Conservation (phyloP, 1,140 invertebrate genomes). For the Thaumetopoea pityocampa region DNA sequence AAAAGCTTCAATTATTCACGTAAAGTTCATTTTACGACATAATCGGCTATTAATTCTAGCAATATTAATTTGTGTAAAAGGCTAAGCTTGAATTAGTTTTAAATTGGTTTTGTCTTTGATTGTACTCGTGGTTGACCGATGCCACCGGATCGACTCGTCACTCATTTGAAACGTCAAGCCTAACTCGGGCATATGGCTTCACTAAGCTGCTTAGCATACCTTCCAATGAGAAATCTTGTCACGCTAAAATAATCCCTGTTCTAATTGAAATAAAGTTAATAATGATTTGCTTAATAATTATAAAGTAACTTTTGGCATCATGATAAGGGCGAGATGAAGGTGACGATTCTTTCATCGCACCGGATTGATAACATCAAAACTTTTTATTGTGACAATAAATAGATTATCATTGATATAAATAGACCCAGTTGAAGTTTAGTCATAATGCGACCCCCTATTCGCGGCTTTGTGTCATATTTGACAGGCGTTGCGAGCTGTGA, state of each 20-base stretch:
- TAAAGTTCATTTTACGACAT: too few relatives aligned
- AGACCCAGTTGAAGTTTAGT: conserved; percentile 60
- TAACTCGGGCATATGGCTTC: conserved; percentile 47
- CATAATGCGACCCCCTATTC: conserved; percentile 61
- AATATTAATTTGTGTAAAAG: too few relatives aligned
- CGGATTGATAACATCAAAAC: conserved; percentile 66
- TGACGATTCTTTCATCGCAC: conserved; percentile 69
- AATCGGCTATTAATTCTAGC: too few relatives aligned
- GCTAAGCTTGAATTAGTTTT: conserved; percentile 13
- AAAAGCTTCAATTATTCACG: too few relatives aligned
- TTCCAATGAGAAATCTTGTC: conserved; percentile 22
- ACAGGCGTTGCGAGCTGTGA: conserved; percentile 71
- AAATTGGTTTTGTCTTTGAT: conserved; percentile 23
- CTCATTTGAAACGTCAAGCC: conserved; percentile 58
- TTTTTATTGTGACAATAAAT: conserved; percentile 73
- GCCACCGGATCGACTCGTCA: conserved; percentile 46
- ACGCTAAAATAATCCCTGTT: conserved; percentile 34
- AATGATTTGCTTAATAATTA: too few relatives aligned
- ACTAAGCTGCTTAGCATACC: conserved; percentile 66
- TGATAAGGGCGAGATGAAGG: conserved; percentile 57
- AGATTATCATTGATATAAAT: conserved; percentile 73
- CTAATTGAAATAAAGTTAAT: conserved; percentile 8
- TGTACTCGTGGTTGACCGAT: conserved; percentile 33
- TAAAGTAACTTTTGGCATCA: conserved; percentile 55
- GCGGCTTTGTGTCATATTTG: conserved; percentile 68